Evolutionary conservation across 2,113 vertebrate genomes (phyloP).

Genomic region (Mormoops blainvillei): DNA sequence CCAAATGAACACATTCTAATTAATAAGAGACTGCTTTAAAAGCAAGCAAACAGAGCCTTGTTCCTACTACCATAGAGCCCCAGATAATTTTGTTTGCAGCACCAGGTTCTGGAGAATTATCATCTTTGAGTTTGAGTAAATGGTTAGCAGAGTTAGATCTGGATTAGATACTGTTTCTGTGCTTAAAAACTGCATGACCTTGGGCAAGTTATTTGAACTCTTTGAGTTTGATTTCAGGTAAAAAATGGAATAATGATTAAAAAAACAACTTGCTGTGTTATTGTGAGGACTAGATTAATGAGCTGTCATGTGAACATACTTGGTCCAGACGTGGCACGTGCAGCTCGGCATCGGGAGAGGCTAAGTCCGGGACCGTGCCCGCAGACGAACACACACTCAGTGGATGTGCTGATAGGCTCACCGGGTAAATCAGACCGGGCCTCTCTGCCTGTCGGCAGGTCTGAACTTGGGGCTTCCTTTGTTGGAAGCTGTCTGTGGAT

Average conservation of each 20-base stretch:
- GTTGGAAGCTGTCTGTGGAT: neutral
- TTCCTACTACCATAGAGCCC: neutral
- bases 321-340: neutral
- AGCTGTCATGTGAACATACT: neutral
- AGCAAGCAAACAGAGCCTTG: neutral
- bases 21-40: neutral
- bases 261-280: neutral
- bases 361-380: neutral
- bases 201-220: neutral
- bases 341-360: neutral
- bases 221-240: neutral
- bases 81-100: neutral
- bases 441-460: neutral
- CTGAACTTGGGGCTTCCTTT: neutral
- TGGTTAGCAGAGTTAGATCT: neutral
- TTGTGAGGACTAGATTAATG: neutral
- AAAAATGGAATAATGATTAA: neutral
- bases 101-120: neutral
- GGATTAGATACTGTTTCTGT: neutral
- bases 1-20: neutral
- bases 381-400: rapidly evolving
- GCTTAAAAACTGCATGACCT: neutral
- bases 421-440: too few species aligned
- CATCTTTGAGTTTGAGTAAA: neutral
- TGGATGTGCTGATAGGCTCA: neutral